Conservation (phyloP, 2,113 vertebrate species). For the Trinectes maculatus region DNA sequence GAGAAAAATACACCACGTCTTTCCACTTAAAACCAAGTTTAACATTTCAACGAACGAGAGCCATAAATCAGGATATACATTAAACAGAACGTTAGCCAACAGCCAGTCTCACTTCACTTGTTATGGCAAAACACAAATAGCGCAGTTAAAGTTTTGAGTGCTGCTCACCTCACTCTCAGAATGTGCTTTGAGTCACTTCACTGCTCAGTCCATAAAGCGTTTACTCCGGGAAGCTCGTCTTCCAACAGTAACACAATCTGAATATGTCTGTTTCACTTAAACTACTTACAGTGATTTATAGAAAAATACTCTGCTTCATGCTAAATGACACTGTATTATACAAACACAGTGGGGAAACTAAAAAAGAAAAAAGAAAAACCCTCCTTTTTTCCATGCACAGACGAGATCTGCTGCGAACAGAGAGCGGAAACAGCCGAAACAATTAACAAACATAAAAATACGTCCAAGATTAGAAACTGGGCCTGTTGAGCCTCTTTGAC, state of each 20-base stretch:
- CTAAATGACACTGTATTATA: neutral
- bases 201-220: neutral
- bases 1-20: no score
- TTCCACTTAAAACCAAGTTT: no score
- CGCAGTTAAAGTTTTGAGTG: neutral
- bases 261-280: conserved; percentile 7
- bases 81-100: no score
- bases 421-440: neutral
- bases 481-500: conserved; percentile 20
- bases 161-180: neutral
- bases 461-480: conserved; percentile 1
- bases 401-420: neutral
- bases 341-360: neutral
- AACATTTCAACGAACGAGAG: no score
- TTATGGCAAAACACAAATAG: neutral
- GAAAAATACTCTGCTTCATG: neutral
- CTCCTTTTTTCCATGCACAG: neutral
- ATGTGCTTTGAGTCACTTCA: neutral
- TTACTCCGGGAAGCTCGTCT: neutral
- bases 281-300: neutral
- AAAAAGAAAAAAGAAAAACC: no score
- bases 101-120: neutral
- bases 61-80: no score
- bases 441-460: neutral
- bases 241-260: conserved; percentile 2